Evolutionary conservation across 1,140 invertebrate species (phyloP).

Genomic region (Macrosteles quadrilineatus): DNA sequence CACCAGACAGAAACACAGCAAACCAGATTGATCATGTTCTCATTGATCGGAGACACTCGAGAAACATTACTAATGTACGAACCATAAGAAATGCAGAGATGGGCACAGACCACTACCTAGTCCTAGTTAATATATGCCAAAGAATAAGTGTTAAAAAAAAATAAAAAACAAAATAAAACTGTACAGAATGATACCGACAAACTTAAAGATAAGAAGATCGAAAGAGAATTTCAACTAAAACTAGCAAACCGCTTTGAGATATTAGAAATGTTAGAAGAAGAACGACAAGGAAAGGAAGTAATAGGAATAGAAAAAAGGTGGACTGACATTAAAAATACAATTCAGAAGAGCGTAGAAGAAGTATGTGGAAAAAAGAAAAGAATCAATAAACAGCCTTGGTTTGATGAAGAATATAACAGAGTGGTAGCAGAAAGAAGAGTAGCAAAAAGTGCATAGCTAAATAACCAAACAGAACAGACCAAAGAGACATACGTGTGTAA

Average conservation of each 20-base stretch:
- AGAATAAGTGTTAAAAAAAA: conserved; percentile 4
- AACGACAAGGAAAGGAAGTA: background rate
- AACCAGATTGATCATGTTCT: conserved; percentile 40
- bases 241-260: background rate
- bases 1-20: conserved; percentile 32
- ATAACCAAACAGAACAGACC: conserved; percentile 27
- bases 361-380: conserved; percentile 14
- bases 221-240: background rate
- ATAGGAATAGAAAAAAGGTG: conserved; percentile 7
- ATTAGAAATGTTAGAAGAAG: background rate
- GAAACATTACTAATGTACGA: conserved; percentile 30
- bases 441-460: conserved; percentile 9
- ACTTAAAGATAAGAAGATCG: background rate
- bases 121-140: conserved; percentile 30
- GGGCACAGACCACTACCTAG: conserved; percentile 35
- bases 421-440: conserved; percentile 24
- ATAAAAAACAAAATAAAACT: background rate
- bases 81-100: conserved; percentile 32
- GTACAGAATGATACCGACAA: background rate
- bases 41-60: conserved; percentile 28
- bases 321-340: conserved; percentile 13
- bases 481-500: conserved; percentile 23
- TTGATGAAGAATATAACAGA: conserved; percentile 33
- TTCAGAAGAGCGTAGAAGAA: background rate
- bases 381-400: conserved; percentile 35